Conservation (phyloP, 2,113 vertebrate genomes). For the Phyllostomus discolor region DNA sequence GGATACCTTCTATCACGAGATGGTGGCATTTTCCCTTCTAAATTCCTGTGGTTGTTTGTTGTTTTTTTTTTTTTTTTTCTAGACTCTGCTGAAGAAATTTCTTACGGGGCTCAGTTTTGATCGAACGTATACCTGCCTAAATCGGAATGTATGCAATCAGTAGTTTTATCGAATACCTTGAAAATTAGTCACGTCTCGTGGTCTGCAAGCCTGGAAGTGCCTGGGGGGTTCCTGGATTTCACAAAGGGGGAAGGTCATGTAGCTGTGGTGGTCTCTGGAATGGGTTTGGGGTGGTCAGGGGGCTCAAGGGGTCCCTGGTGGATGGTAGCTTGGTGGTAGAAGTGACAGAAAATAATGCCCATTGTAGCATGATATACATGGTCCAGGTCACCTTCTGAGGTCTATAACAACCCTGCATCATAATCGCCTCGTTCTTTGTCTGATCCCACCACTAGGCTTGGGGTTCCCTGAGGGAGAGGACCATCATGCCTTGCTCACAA, state of each 20-base stretch:
- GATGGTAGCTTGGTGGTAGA: neutral
- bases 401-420: neutral
- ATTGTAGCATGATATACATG: neutral
- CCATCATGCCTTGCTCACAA: neutral
- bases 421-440: too few species aligned
- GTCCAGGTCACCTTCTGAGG: neutral
- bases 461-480: neutral
- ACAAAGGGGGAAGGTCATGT: neutral
- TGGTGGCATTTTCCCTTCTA: neutral
- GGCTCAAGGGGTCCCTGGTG: neutral
- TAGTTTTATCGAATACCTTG: conserved; percentile 9
- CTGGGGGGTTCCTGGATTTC: neutral
- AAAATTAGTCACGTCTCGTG: neutral
- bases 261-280: neutral
- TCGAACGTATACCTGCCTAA: conserved; percentile 7
- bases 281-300: neutral
- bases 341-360: neutral
- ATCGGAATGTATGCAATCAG: neutral
- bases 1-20: conserved; percentile 1
- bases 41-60: neutral
- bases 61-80: neutral
- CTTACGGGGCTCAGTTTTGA: neutral
- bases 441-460: too few species aligned
- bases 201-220: neutral
- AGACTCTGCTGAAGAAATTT: conserved; percentile 24